Base-by-base conservation (phyloP, 2,797 vertebrate species). In the Apogon talboti region DNA sequence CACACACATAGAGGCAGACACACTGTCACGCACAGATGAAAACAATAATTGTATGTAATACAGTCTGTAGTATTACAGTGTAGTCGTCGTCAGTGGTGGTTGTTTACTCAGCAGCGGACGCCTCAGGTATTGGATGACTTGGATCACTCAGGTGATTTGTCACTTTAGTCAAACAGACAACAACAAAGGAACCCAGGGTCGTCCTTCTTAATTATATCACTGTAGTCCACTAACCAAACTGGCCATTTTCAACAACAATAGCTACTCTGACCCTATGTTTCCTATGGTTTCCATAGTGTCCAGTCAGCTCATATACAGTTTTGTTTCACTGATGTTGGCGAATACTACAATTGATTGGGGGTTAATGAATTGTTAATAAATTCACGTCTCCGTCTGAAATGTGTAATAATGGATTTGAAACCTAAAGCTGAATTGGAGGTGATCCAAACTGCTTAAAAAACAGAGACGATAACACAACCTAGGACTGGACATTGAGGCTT, bases 121-220 rank as follows among this genome's bases (percentile, higher is more conserved):
- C 84, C 84, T 11, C 51, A 66, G 84, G 79, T 88, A 89, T 91
- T 88, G 76, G 89, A 88, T 93, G 87, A 92, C 92, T 79, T 50
- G 65, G 75, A 84, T 80, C 52, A 47, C 83, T 88, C 85, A 82
- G 85, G 84, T 91, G 86, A 93, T 93, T 92, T 91, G 92, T 93
- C 92, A 91, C 87, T 89, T 87, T 86, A 89, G 86, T 90, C 87
- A 94, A 94, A 93, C 85, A 92, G 75, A 83, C 28, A 49, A 74
- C 46, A 83, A 92, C 89, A 92, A 93, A 92, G 85, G 90, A 77
- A 53, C 47, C 49, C 46, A 1, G 1, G 66, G 55, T 67, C 21
- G 43, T 50, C 15, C 66, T 62, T 83, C 89, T 90, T 93, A 91
- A 93, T 94, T 93, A 92, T 90, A 86, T 91, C 81, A 86, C 78